phyloP scores from a whole-genome alignment of 2,113 vertebrate genomes.

The Butorides virescens region DNA sequence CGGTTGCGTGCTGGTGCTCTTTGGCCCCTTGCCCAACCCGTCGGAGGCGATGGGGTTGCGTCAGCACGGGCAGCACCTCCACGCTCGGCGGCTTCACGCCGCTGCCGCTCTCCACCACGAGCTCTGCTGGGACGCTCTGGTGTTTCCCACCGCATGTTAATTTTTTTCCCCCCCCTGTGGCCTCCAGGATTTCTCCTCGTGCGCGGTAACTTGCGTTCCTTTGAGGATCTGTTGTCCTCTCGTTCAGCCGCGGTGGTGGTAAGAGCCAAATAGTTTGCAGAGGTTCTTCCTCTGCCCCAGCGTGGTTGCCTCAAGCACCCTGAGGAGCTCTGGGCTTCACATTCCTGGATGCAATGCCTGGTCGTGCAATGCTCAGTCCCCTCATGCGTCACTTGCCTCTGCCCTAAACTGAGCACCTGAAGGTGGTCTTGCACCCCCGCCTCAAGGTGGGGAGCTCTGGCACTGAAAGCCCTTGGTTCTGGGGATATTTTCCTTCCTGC shows the following conservation, averaged over 20 bases:
- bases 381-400: fast-evolving
- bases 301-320: background rate
- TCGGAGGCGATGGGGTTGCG: background rate
- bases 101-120: fast-evolving
- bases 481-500: background rate
- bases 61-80: background rate
- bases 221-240: background rate
- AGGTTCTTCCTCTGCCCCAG: background rate
- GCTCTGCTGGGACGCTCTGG: background rate
- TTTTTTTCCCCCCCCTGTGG: no score
- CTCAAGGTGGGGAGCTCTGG: background rate
- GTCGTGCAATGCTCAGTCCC: no score
- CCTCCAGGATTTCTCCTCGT: background rate
- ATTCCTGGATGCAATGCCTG: fast-evolving
- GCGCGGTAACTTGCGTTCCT: background rate
- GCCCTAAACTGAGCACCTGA: background rate
- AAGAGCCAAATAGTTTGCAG: background rate
- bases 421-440: background rate
- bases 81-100: background rate
- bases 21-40: background rate
- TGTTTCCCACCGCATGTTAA: background rate
- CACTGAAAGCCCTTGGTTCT: background rate
- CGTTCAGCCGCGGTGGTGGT: background rate
- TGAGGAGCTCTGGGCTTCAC: background rate
- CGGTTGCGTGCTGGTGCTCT: background rate